These are phyloP conservation scores for Byasa hedistus DNA, from an alignment of 2,888 invertebrate species.

Conservation along the genomic window DNA sequence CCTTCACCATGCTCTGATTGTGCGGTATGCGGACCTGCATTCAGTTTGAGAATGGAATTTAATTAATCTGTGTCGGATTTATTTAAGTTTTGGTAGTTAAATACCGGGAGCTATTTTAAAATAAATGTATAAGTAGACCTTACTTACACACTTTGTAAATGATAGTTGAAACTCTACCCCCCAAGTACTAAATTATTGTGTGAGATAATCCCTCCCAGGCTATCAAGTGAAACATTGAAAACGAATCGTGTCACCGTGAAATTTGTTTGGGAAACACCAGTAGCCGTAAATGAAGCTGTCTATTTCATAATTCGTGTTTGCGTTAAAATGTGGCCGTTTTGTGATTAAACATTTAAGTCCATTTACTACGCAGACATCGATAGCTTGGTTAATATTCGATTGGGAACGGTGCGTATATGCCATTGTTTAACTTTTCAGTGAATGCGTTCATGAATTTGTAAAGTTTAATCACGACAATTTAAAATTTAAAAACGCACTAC, in stretches of 20 bases:
- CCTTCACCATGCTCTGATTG: too few species aligned
- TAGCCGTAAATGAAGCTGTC: constrained; percentile 1
- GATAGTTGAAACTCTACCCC: too few species aligned
- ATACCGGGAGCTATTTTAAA: too few species aligned
- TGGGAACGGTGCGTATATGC: neutral
- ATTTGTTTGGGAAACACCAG: neutral
- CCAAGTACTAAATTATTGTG: too few species aligned
- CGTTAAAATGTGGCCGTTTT: constrained; percentile 6
- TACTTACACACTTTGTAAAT: too few species aligned
- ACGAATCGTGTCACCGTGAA: neutral
- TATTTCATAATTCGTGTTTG: neutral
- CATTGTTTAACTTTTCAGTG: neutral
- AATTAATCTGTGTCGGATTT: too few species aligned
- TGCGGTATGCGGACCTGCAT: too few species aligned
- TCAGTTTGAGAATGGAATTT: too few species aligned
- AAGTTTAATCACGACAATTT: neutral
- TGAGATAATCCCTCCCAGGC: too few species aligned
- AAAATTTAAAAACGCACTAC: neutral
- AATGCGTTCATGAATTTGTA: neutral
- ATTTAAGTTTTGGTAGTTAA: too few species aligned
- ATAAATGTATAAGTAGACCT: too few species aligned
- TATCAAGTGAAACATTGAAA: neutral
- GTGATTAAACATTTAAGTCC: constrained; percentile 9
- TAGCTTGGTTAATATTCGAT: neutral
- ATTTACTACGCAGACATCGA: neutral